phyloP scores from a whole-genome alignment of 2,888 invertebrate genomes.

The Sthenelais limicola region DNA sequence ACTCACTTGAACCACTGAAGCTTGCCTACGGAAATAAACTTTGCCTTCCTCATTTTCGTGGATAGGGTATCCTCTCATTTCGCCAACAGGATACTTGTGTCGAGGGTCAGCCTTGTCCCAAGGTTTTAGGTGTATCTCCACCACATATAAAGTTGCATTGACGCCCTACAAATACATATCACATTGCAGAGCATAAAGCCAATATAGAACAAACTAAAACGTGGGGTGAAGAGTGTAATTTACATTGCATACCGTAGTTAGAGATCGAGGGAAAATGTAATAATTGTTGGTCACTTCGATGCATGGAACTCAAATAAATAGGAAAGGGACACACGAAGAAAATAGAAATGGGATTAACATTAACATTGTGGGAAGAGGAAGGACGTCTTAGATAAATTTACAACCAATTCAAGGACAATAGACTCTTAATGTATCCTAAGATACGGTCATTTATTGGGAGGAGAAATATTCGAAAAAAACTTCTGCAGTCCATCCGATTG shows the following conservation, averaged over 20 bases:
- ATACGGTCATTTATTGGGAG: too few relatives aligned
- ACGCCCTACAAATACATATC: constrained; percentile 50
- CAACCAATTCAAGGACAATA: too few relatives aligned
- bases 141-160: constrained; percentile 58
- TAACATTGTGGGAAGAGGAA: constrained; percentile 1
- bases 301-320: too few relatives aligned
- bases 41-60: constrained; percentile 65
- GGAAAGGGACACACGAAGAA: too few relatives aligned
- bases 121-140: constrained; percentile 61
- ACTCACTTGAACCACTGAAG: constrained; percentile 54
- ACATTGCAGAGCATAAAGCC: neutral
- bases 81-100: constrained; percentile 55
- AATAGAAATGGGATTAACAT: too few relatives aligned
- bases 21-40: constrained; percentile 62
- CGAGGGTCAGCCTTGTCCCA: constrained; percentile 60
- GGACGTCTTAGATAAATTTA: neutral
- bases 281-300: too few relatives aligned
- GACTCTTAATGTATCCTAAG: too few relatives aligned
- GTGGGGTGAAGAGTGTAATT: too few relatives aligned
- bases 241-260: too few relatives aligned
- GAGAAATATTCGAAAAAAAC: too few relatives aligned
- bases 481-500: too few relatives aligned
- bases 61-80: constrained; percentile 61
- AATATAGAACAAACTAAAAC: neutral
- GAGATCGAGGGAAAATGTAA: too few relatives aligned